These are phyloP conservation scores for Halcyon leucocephala DNA, from an alignment of 2,797 vertebrate species.

Conservation along the genomic window DNA sequence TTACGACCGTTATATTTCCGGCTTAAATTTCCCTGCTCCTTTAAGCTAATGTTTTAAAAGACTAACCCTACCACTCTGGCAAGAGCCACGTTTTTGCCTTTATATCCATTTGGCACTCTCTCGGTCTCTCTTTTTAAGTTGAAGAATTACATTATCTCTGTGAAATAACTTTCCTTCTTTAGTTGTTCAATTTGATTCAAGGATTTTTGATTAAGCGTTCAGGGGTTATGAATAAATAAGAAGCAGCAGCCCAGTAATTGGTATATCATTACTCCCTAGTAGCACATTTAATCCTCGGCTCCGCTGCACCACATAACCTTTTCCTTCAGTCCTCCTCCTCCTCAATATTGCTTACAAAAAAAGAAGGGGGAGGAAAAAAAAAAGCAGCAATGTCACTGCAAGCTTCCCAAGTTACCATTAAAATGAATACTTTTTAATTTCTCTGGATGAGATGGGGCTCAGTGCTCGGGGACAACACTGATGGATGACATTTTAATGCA, in stretches of 20 bases:
- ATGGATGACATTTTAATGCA: slow-evolving; percentile 99
- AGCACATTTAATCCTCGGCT: slow-evolving; percentile 80
- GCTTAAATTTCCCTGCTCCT: slow-evolving; percentile 17
- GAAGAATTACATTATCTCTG: slow-evolving; percentile 63
- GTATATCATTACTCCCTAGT: slow-evolving; percentile 79
- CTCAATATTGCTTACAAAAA: slow-evolving; percentile 53
- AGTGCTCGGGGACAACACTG: slow-evolving; percentile 91
- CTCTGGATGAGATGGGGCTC: slow-evolving; percentile 85
- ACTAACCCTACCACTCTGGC: slow-evolving; percentile 5
- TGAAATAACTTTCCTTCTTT: slow-evolving; percentile 80
- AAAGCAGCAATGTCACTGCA: slow-evolving; percentile 82
- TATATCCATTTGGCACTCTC: slow-evolving; percentile 26
- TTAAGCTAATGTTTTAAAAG: slow-evolving; percentile 55
- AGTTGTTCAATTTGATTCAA: slow-evolving; percentile 79
- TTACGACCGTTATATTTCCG: slow-evolving; percentile 25
- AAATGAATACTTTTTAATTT: slow-evolving; percentile 99
- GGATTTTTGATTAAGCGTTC: slow-evolving; percentile 82
- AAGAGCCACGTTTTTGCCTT: not conserved
- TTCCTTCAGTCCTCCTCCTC: slow-evolving; percentile 72
- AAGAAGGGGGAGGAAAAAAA: not conserved
- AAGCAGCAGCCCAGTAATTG: slow-evolving; percentile 74
- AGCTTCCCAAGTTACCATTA: slow-evolving; percentile 88
- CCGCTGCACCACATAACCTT: slow-evolving; percentile 80
- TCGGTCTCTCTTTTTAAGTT: not conserved
- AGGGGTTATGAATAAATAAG: slow-evolving; percentile 81